Evolutionary conservation across 92 coral and sea anemone species (phyloP).

Genomic region (Zoanthus solanderi): DNA sequence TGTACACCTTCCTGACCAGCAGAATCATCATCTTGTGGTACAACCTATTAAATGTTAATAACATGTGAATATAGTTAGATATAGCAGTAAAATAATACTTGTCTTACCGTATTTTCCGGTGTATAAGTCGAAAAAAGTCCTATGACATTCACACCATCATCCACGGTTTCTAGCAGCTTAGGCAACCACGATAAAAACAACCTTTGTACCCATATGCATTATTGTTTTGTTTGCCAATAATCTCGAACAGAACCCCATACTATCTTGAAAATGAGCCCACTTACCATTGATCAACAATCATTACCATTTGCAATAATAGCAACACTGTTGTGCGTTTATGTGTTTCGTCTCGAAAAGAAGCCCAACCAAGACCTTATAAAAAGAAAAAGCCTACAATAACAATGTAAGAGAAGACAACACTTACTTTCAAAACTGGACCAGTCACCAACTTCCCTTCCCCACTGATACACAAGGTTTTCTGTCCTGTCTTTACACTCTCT

Average conservation of each 20-base stretch:
- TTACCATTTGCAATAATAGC: neutral
- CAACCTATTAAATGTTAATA: slow-evolving; percentile 17
- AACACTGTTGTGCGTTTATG: neutral
- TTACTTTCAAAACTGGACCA: slow-evolving; percentile 3
- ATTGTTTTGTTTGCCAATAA: neutral
- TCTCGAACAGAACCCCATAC: slow-evolving; percentile 1
- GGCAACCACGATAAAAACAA: neutral
- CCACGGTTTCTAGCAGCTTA: neutral
- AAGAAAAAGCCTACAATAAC: neutral
- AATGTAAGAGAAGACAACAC: slow-evolving; percentile 3
- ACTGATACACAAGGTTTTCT: neutral
- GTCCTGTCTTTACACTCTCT: slow-evolving; percentile 4
- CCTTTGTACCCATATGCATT: neutral
- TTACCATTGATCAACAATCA: slow-evolving; percentile 2
- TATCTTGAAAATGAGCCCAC: neutral
- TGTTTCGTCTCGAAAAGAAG: neutral
- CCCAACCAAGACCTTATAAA: slow-evolving; percentile 3
- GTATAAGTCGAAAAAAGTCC: neutral
- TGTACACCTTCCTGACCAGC: slow-evolving; percentile 18
- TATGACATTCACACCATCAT: neutral
- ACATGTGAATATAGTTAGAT: neutral
- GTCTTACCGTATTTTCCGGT: neutral
- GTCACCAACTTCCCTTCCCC: slow-evolving; percentile 1
- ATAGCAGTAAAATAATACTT: neutral
- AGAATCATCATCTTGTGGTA: slow-evolving; percentile 10